Conservation (phyloP, 2,113 vertebrate genomes). For the Melanerpes aurifrons region DNA sequence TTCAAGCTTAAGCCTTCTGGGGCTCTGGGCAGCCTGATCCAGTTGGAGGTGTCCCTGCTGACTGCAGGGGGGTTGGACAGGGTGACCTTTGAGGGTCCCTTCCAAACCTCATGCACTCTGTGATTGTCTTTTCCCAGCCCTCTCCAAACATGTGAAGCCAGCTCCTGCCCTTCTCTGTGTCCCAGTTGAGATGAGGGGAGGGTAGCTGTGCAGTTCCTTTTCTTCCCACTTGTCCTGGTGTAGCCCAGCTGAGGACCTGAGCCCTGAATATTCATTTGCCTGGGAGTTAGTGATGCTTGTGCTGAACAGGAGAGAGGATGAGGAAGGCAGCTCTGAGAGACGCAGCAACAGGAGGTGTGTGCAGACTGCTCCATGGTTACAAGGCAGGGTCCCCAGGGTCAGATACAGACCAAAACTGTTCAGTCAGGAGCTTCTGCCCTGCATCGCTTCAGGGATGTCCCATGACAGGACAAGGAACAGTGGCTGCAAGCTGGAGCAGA, state of each 20-base stretch:
- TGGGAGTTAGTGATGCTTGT: neutral
- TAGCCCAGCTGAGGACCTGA: neutral
- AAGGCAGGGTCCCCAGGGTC: neutral
- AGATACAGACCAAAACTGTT: neutral
- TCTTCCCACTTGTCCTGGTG: no score
- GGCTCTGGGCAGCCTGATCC: no score
- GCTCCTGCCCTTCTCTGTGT: neutral
- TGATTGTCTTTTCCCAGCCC: neutral
- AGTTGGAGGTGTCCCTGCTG: no score
- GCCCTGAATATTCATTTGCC: neutral
- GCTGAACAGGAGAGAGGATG: neutral
- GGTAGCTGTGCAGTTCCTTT: neutral
- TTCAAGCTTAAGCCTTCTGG: no score
- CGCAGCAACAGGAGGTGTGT: fast-evolving
- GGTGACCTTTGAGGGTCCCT: no score
- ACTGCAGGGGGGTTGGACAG: no score
- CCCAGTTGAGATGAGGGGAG: neutral
- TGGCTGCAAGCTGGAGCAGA: no score
- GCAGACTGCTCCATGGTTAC: neutral
- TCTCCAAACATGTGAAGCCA: neutral
- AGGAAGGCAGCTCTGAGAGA: neutral
- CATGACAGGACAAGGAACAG: no score
- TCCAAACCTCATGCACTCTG: no score
- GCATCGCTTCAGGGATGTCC: no score
- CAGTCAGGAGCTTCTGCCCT: neutral